Percentiles rank a stretch among this genome's conserved stretches.
Conservation (phyloP, 2,113 vertebrate genomes). For the Sapajus apella region DNA sequence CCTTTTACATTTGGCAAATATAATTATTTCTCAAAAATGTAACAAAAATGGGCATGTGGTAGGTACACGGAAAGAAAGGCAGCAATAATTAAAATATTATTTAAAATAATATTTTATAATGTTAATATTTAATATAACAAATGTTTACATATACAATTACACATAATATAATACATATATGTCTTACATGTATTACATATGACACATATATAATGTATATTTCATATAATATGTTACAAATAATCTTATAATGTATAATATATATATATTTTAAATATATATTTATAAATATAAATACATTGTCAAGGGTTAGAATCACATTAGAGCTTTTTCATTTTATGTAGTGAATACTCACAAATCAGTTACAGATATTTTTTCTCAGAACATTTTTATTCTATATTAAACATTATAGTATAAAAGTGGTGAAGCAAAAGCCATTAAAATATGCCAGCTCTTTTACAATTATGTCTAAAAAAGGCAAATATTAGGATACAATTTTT, state of each 20-base stretch:
- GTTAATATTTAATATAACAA: background rate
- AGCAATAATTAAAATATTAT: background rate
- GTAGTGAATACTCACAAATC: background rate
- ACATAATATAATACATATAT: background rate
- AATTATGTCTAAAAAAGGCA: background rate
- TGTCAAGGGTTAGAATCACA: background rate
- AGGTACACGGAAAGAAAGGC: background rate
- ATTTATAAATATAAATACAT: background rate
- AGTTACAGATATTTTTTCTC: background rate
- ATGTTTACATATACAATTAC: background rate
- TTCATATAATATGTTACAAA: too few species aligned
- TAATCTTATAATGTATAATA: background rate
- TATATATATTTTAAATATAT: background rate
- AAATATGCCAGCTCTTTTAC: background rate
- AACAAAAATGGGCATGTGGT: background rate
- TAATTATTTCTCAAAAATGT: background rate
- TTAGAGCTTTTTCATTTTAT: background rate
- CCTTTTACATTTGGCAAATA: background rate
- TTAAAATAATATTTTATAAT: background rate
- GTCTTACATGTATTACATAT: background rate
- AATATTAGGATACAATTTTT: background rate
- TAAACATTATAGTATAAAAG: conserved; percentile 17
- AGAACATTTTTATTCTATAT: background rate
- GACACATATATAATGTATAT: background rate
- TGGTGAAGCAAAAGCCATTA: background rate